A percentile compares a stretch with the other conserved stretches of the same genome.
phyloP scores from a whole-genome alignment of 2,113 vertebrate species.

The Clupea harengus region DNA sequence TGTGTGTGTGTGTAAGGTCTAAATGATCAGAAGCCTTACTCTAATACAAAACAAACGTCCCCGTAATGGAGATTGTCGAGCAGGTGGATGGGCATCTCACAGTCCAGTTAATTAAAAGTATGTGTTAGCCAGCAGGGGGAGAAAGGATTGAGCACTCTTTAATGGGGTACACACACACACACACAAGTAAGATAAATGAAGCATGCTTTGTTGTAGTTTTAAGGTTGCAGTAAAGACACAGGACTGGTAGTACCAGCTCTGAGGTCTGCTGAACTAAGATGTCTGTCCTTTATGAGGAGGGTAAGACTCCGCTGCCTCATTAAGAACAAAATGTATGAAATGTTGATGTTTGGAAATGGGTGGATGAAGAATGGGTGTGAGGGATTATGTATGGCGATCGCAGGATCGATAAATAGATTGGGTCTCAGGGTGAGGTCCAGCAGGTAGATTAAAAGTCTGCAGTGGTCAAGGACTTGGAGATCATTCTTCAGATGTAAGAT shows the following conservation, averaged over 20 bases:
- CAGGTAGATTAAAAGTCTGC: neutral
- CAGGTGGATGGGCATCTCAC: slow-evolving; percentile 54
- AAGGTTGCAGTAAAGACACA: neutral
- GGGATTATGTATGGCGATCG: neutral
- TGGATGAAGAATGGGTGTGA: neutral
- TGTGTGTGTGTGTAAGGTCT: slow-evolving; percentile 48
- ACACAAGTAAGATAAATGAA: neutral
- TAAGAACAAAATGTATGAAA: neutral
- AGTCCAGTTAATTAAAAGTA: slow-evolving; percentile 65
- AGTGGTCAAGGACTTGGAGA: neutral
- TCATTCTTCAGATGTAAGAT: neutral
- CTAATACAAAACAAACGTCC: slow-evolving; percentile 75
- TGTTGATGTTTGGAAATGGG: neutral
- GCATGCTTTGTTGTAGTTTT: neutral
- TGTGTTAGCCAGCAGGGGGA: slow-evolving; percentile 45
- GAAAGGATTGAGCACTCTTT: slow-evolving; percentile 50
- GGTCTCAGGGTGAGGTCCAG: neutral
- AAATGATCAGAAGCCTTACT: slow-evolving; percentile 71
- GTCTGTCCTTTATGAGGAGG: neutral
- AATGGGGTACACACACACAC: slow-evolving; percentile 45
- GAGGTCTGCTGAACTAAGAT: neutral
- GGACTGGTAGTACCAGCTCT: neutral
- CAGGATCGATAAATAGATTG: neutral
- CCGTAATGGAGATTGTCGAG: slow-evolving; percentile 63
- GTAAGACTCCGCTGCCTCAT: neutral